A percentile compares a stretch with the other conserved stretches of the same genome.
These are phyloP conservation scores for Lissocephala sabroskyi DNA, from an alignment of 2,888 invertebrate genomes.

Conservation along the genomic window DNA sequence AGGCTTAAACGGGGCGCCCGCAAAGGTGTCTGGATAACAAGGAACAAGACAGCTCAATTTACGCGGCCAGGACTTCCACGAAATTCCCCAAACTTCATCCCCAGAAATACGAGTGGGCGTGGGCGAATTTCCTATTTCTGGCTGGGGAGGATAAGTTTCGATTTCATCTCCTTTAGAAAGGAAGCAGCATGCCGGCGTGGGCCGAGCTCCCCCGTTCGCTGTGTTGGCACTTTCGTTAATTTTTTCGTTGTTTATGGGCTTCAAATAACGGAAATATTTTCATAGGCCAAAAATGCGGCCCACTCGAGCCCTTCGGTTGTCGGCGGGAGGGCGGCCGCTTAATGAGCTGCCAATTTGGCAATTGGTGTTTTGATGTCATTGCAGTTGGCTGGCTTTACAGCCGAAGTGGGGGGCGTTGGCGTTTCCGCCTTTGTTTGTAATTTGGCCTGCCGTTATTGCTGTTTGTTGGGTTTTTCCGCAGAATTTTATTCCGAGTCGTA, in stretches of 20 bases:
- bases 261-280: conserved; percentile 42
- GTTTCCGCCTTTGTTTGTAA: conserved; percentile 33
- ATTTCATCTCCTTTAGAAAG: no score
- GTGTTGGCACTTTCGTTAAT: neutral
- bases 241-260: conserved; percentile 22
- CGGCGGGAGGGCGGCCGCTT: conserved; percentile 21
- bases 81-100: no score
- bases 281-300: conserved; percentile 20
- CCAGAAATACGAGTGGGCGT: no score
- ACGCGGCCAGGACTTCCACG: no score
- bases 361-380: conserved; percentile 53
- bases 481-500: conserved; percentile 5
- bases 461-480: conserved; percentile 18
- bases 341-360: conserved; percentile 43
- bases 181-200: no score
- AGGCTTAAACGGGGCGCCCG: no score
- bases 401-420: neutral
- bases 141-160: no score
- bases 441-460: conserved; percentile 25
- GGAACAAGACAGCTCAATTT: no score
- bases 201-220: no score
- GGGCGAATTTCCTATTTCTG: no score
- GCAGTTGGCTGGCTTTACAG: conserved; percentile 23
- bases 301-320: conserved; percentile 11
- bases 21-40: no score